phyloP scores from a whole-genome alignment of 2,888 invertebrate genomes.

The Phyllotreta striolata region DNA sequence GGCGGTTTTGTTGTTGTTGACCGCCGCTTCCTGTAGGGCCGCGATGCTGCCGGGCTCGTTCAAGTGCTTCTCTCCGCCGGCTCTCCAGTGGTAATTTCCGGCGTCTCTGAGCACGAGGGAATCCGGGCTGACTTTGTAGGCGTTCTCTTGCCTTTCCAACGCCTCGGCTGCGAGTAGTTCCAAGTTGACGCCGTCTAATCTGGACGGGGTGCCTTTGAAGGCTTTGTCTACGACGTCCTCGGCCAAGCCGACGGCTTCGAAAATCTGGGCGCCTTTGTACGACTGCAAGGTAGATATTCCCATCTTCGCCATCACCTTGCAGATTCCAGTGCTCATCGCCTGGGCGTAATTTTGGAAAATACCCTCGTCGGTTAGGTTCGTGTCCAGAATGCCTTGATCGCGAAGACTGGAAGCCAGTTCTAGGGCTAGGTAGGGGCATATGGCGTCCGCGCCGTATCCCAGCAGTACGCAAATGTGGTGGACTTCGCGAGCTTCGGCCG shows the following conservation, averaged over 20 bases:
- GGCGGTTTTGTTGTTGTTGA: slow-evolving; percentile 79
- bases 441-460: slow-evolving; percentile 96
- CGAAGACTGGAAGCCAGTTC: slow-evolving; percentile 90
- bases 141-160: slow-evolving; percentile 80
- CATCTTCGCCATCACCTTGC: slow-evolving; percentile 98
- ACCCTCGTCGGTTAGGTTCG: slow-evolving; percentile 76
- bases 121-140: slow-evolving; percentile 76
- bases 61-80: slow-evolving; percentile 96
- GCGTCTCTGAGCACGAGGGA: slow-evolving; percentile 78
- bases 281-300: slow-evolving; percentile 98
- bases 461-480: slow-evolving; percentile 96
- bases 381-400: slow-evolving; percentile 84
- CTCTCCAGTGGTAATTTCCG: slow-evolving; percentile 96
- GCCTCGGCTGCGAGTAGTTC: slow-evolving; percentile 88
- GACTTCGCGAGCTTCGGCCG: slow-evolving; percentile 94
- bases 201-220: slow-evolving; percentile 78
- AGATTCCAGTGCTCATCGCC: slow-evolving; percentile 66
- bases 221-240: slow-evolving; percentile 94
- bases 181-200: slow-evolving; percentile 89
- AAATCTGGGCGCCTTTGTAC: slow-evolving; percentile 99
- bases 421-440: slow-evolving; percentile 96
- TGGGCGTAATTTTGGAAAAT: slow-evolving; percentile 89
- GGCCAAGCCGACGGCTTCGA: slow-evolving; percentile 95
- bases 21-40: slow-evolving; percentile 88
- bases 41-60: slow-evolving; percentile 87